Base-by-base conservation (phyloP, 2,113 vertebrate genomes). In the Gobius niger region DNA sequence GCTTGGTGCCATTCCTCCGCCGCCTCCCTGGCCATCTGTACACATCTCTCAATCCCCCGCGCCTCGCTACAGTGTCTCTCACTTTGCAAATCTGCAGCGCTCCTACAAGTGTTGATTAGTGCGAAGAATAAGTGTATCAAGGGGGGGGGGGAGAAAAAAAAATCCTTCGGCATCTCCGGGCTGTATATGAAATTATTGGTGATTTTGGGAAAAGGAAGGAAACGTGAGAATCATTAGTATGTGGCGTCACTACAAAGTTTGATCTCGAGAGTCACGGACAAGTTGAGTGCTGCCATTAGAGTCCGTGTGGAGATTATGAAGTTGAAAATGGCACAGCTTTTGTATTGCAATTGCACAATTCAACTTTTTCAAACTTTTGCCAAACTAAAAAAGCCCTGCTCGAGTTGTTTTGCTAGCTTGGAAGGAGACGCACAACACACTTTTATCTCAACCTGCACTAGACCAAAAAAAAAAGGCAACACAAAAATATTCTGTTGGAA, bases 41-140 rank as follows among this genome's bases (percentile, higher is more conserved):
- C 59, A 70, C 76, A 68, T 77, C 75, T 57, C 80, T 68, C 24
- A 62, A 52, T 74, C 69, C 75, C 65, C 40, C 71, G 73, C 75
- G 73, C 75, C 42, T 52, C 4, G 57, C 6, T 65, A 65, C 71
- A 59, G 47, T 54, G 47, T 68, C 77, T 77, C 78, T 85, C 73
- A 53, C 73, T 76, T 73, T 70, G 57, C 40, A 63, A 72, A 76
- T 76, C 65, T 19, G 52, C 46, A 18, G 34, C 44, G 79, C 69
- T 54, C 76, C 65, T 8, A 15, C 63, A 86, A 83, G 82, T 88
- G 87, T 83, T 87, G 89, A 89, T 90, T 82, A 70, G 74, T 77
- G 73, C 52, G 87, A 87, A 81, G 79, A 82, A 76, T 59, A 70
- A 82, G 74, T 47, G 67, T 78, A 78, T 83, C 71, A 66, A 50